Base-by-base conservation (phyloP, 2,888 invertebrate genomes). In the Agrenia bidenticulata region DNA sequence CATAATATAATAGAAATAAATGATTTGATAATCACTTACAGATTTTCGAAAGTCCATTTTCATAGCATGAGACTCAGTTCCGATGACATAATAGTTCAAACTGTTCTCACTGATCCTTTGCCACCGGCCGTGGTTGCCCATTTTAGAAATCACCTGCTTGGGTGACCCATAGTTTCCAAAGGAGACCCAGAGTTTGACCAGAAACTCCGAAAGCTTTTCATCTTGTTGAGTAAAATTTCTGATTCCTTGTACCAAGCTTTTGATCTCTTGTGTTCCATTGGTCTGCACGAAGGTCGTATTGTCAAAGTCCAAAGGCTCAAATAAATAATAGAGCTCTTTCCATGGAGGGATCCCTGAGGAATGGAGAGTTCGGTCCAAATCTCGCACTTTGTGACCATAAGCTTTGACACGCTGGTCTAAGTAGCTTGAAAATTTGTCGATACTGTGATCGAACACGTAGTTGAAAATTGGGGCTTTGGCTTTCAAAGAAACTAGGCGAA, bases 101-200 rank as follows among this genome's bases (percentile, higher is more conserved):
- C 41, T 67, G 2, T 70, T 58, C 7, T 61, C 54, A 15, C 63
- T 23, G 42, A 59, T 37, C 63, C 65, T 53, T 49, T 66, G 39
- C 74, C 74, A 74, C n/a, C 65, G 66, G 0, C 64, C 62, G 42
- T 56, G 68, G 32, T 67, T 69, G 1, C 60, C 42, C 53, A 67
- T 39, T 42, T 70, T 67, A 0, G 58, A 42, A 15, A 73, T 64
- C 0, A 68, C 69, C 58, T 70, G 70, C 27, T 72, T 72, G 0
- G 72, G 72, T 11, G 70, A 71, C 54, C 62, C 68, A 51, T 74
- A 72, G 24, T 73, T 68, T 2, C 74, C 73, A 66, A 76, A 74
- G 17, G 73, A 71, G 9, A 70, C 67, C 74, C 73, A 74, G 41
- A 76, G 64, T 41, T 71, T 70, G n/a, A 67, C 67, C 55, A 76